phyloP scores from a whole-genome alignment of 2,113 vertebrate genomes.

The Calypte anna region DNA sequence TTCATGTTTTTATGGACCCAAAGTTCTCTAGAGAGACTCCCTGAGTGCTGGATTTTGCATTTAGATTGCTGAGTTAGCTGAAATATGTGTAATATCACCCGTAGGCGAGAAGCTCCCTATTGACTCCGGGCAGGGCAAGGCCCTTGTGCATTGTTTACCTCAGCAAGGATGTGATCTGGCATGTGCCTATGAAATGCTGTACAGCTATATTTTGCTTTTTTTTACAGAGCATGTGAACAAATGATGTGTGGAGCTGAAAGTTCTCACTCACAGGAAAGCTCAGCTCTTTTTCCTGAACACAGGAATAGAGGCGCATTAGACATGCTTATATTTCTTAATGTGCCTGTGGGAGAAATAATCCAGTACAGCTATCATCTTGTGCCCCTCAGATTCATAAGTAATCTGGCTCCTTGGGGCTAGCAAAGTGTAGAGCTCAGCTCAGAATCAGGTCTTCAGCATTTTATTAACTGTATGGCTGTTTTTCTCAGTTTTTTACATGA shows the following conservation, averaged over 20 bases:
- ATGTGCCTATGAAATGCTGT: background rate
- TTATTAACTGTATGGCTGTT: background rate
- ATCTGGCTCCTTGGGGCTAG: background rate
- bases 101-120: slow-evolving; percentile 13
- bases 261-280: slow-evolving; percentile 21
- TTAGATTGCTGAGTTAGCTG: slow-evolving; percentile 49
- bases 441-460: slow-evolving; percentile 3
- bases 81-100: slow-evolving; percentile 18
- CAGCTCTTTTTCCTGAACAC: background rate
- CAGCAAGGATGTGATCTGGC: slow-evolving; percentile 13
- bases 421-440: slow-evolving; percentile 1
- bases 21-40: slow-evolving; percentile 29
- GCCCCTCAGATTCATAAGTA: slow-evolving; percentile 18
- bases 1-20: slow-evolving; percentile 40
- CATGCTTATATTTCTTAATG: slow-evolving; percentile 49
- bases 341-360: slow-evolving; percentile 53
- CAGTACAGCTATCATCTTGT: background rate
- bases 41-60: slow-evolving; percentile 55
- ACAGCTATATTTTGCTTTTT: background rate
- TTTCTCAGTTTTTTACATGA: background rate
- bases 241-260: slow-evolving; percentile 31
- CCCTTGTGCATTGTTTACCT: background rate
- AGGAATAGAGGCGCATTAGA: background rate
- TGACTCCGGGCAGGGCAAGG: background rate
- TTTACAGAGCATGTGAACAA: slow-evolving; percentile 23